These are phyloP conservation scores for Steinernema carpocapsae DNA, from an alignment of 2,888 invertebrate species.

Conservation along the genomic window DNA sequence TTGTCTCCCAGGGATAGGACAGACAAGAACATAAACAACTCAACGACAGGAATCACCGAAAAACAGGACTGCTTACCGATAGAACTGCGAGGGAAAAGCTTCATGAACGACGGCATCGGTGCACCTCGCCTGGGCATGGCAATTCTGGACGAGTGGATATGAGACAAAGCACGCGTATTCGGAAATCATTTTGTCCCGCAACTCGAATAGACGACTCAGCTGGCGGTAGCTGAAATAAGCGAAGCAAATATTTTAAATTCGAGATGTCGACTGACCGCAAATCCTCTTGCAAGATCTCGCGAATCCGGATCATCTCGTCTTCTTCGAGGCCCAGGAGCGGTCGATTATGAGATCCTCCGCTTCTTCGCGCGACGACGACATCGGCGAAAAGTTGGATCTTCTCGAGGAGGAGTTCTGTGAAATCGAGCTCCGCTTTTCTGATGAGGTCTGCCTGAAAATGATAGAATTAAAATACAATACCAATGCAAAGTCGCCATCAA, in stretches of 20 bases:
- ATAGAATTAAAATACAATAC: neutral
- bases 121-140: conserved; percentile 47
- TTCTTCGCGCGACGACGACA: conserved; percentile 35
- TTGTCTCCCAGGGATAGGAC: neutral
- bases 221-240: conserved; percentile 81
- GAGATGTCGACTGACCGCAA: conserved; percentile 34
- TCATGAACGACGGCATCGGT: conserved; percentile 46
- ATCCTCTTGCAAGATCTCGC: conserved; percentile 43
- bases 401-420: conserved; percentile 55
- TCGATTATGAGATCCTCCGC: conserved; percentile 34
- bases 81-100: conserved; percentile 77
- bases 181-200: conserved; percentile 89
- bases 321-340: conserved; percentile 31
- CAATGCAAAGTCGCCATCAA: too few relatives aligned
- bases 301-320: conserved; percentile 35
- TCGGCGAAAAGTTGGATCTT: conserved; percentile 53
- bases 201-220: conserved; percentile 89
- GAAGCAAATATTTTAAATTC: conserved; percentile 73
- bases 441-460: conserved; percentile 44
- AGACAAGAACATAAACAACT: too few relatives aligned
- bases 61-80: neutral
- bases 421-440: conserved; percentile 51
- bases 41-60: too few relatives aligned
- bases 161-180: conserved; percentile 72
- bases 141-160: conserved; percentile 44